These are phyloP conservation scores for Centropristis striata DNA, from an alignment of 2,113 vertebrate species.

Conservation along the genomic window DNA sequence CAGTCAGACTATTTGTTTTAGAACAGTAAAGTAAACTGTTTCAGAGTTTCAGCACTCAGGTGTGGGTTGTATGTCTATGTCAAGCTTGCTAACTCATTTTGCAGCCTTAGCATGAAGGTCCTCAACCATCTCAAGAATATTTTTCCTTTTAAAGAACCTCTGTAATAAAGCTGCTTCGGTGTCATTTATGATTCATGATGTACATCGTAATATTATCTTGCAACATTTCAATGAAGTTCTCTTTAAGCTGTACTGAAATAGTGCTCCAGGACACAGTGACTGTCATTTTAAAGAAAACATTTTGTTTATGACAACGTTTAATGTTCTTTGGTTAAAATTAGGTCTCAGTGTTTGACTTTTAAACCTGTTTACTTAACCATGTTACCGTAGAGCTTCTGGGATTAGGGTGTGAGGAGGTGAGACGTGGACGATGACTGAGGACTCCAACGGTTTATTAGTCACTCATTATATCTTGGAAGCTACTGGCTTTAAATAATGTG, in stretches of 20 bases:
- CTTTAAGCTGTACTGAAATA: neutral
- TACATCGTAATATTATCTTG: neutral
- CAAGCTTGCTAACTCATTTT: neutral
- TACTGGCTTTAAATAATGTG: constrained; percentile 24
- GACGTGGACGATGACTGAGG: constrained; percentile 10
- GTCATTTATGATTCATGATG: neutral
- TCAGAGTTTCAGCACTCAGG: neutral
- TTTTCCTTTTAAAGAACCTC: constrained; percentile 16
- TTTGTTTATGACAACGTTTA: neutral
- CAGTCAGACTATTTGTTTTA: neutral
- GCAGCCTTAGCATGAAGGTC: neutral
- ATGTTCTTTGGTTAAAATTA: constrained; percentile 31
- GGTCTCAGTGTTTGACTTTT: constrained; percentile 14
- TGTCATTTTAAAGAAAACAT: neutral
- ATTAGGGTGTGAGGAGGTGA: constrained; percentile 32
- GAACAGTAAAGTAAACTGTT: neutral
- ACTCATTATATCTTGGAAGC: constrained; percentile 35
- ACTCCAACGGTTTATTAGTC: constrained; percentile 19
- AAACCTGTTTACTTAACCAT: constrained; percentile 1
- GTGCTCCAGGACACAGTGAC: neutral
- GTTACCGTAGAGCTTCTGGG: constrained; percentile 10
- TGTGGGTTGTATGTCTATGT: neutral
- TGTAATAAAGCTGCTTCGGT: neutral
- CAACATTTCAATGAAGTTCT: constrained; percentile 7
- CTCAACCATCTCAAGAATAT: neutral